Conservation (phyloP, 1,140 invertebrate genomes). For the Drosophila albomicans region DNA sequence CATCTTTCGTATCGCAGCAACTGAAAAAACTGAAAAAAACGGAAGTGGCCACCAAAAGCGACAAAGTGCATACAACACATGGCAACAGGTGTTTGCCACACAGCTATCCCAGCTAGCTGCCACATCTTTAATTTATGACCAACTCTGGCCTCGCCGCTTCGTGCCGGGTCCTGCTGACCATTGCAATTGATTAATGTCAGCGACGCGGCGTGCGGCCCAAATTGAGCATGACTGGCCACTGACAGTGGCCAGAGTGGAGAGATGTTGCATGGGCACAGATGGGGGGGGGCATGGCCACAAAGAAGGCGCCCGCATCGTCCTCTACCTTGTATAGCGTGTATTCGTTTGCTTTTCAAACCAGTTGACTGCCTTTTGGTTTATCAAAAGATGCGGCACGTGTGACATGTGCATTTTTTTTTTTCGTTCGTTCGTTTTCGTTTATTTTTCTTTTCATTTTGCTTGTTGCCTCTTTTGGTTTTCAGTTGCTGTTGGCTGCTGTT, state of each 20-base stretch:
- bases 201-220: slow-evolving; percentile 47
- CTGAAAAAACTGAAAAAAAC: slow-evolving; percentile 8
- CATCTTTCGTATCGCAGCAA: slow-evolving; percentile 41
- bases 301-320: not conserved
- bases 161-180: slow-evolving; percentile 34
- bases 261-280: not conserved
- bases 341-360: slow-evolving; percentile 25
- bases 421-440: not conserved
- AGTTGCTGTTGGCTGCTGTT: slow-evolving; percentile 20
- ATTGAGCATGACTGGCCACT: slow-evolving; percentile 37
- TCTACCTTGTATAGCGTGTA: not conserved
- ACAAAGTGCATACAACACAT: slow-evolving; percentile 36
- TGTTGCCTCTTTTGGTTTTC: slow-evolving; percentile 21
- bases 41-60: slow-evolving; percentile 38
- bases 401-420: slow-evolving; percentile 43
- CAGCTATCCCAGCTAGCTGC: slow-evolving; percentile 47
- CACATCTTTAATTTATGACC: slow-evolving; percentile 64
- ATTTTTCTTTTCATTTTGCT: slow-evolving; percentile 17
- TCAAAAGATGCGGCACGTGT: slow-evolving; percentile 53
- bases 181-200: slow-evolving; percentile 78
- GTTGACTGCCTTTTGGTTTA: slow-evolving; percentile 41
- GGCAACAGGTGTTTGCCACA: slow-evolving; percentile 65
- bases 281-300: too few species aligned
- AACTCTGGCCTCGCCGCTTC: slow-evolving; percentile 10
- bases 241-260: not conserved